phyloP scores from a whole-genome alignment of 2,888 invertebrate species.

The Dermolepida albohirtum region DNA sequence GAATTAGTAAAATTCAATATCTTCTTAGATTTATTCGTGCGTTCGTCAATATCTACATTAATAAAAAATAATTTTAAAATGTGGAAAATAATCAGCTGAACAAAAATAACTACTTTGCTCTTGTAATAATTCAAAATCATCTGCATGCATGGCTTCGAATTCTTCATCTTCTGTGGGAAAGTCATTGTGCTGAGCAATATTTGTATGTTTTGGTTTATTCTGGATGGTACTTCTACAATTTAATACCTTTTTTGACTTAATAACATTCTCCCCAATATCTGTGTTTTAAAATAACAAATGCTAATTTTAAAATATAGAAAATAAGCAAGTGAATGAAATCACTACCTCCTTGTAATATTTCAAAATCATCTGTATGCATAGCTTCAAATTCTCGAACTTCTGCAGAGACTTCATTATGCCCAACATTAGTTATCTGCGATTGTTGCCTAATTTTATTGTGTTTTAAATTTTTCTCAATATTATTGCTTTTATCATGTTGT shows the following conservation, averaged over 20 bases:
- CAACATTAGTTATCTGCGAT: background rate
- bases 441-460: background rate
- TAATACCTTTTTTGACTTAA: no score
- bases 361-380: slow-evolving; percentile 78
- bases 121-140: slow-evolving; percentile 5
- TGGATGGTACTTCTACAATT: no score
- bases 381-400: slow-evolving; percentile 73
- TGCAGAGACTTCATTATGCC: slow-evolving; percentile 61
- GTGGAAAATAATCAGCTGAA: background rate
- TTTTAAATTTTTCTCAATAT: background rate
- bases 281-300: no score
- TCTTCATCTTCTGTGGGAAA: slow-evolving; percentile 6
- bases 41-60: slow-evolving; percentile 31
- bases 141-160: background rate
- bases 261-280: no score
- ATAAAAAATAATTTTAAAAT: background rate
- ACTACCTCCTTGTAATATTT: slow-evolving; percentile 69
- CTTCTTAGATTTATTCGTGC: no score
- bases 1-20: no score
- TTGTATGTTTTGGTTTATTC: no score
- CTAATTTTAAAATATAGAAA: no score
- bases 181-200: background rate
- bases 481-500: background rate
- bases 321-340: background rate
- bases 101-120: slow-evolving; percentile 48